Conservation (phyloP, 2,888 invertebrate species). For the Anoplius nigerrimus region DNA sequence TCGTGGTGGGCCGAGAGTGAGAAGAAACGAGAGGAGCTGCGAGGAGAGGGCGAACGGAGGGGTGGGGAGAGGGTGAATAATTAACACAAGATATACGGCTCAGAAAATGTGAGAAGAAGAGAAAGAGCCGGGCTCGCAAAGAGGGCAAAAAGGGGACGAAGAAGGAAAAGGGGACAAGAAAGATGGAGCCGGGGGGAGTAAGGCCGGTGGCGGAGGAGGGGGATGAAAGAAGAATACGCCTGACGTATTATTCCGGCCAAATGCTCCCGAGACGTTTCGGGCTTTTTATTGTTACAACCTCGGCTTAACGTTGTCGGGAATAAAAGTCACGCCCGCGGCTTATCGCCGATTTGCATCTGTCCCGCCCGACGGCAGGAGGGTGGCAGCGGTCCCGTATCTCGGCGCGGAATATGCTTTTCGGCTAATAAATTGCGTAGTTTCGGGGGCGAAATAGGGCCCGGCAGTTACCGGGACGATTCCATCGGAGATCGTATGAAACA, state of each 20-base stretch:
- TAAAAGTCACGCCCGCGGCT: conserved; percentile 8
- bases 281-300: conserved; percentile 29
- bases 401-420: not conserved
- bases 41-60: not conserved
- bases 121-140: not conserved
- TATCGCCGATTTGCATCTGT: conserved; percentile 18
- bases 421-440: conserved; percentile 5
- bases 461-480: not conserved
- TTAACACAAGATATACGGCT: not conserved
- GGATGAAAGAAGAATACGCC: conserved; percentile 5
- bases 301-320: conserved; percentile 25
- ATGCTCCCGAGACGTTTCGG: not conserved
- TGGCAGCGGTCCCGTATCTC: not conserved
- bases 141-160: not conserved
- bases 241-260: conserved; percentile 7
- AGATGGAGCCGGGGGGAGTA: not conserved
- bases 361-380: conserved; percentile 2
- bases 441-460: not conserved
- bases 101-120: not conserved
- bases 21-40: not conserved
- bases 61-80: not conserved
- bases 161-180: not conserved
- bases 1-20: not conserved
- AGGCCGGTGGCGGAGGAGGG: not conserved
- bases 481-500: not conserved